A percentile compares a stretch with the other conserved stretches of the same genome.
Conservation (phyloP, 2,888 invertebrate species). For the Aleiodes leptofemur region DNA sequence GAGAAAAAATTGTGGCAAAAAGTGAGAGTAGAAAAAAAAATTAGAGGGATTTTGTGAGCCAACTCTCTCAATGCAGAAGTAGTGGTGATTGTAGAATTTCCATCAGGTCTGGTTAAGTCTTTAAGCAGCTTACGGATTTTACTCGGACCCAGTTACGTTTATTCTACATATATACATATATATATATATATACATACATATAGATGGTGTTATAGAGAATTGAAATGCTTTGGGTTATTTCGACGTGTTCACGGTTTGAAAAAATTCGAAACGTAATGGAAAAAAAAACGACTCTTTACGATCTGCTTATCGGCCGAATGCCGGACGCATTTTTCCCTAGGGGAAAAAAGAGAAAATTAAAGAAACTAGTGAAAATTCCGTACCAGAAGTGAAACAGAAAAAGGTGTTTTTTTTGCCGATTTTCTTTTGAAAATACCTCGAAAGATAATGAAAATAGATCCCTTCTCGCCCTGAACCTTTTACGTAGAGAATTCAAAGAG, state of each 20-base stretch:
- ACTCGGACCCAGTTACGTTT: conserved; percentile 50
- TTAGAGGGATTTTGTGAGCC: conserved; percentile 19
- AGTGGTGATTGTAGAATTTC: conserved; percentile 68
- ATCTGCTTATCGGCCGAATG: too few species aligned
- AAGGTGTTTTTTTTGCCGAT: too few species aligned
- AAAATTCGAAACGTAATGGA: not conserved
- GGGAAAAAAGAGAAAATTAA: too few species aligned
- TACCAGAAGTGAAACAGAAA: too few species aligned
- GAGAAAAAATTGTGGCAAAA: not conserved
- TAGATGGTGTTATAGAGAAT: conserved; percentile 8
- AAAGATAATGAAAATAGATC: too few species aligned
- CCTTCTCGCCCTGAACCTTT: too few species aligned
- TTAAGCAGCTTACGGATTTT: conserved; percentile 72
- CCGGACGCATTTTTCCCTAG: too few species aligned
- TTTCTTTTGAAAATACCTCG: too few species aligned
- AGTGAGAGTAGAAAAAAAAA: not conserved
- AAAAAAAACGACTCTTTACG: not conserved
- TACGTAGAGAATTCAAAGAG: too few species aligned
- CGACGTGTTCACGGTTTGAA: not conserved
- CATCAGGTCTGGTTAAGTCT: conserved; percentile 70
- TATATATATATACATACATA: conserved; percentile 34
- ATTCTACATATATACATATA: conserved; percentile 23
- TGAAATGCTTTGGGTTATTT: conserved; percentile 2
- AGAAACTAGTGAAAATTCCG: too few species aligned
- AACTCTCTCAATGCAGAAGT: conserved; percentile 41